Base-by-base conservation (phyloP, 1,140 invertebrate species). In the Episyrphus balteatus region DNA sequence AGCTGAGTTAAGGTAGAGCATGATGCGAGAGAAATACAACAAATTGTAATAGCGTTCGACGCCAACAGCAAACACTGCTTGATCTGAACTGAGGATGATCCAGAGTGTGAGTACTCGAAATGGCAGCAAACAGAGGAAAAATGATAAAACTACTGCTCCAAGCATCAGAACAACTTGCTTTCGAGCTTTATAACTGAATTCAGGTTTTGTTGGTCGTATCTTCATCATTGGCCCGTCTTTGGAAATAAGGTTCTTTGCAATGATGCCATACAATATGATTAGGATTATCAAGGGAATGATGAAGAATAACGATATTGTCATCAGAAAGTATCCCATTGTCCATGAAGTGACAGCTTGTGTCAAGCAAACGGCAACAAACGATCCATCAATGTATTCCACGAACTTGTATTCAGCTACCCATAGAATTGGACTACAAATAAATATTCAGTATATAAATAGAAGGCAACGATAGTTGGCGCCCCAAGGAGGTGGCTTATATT, bases 141-240 rank as follows among this genome's bases (percentile, higher is more conserved):
- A 95, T 11, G 86, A 84, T n/a, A 86, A 59, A 1, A 95, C 88
- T 0, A 96, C 90, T 2, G 88, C 86, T 5, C 83, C 87, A 11
- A 95, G 70, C 88, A 93, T 94, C 17, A 88, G 59, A 9, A 94
- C 86, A n/a, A 84, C 81, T 70, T 84, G 82, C 59, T 83, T 84
- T 39, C 82, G 74, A 46, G 83, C 83, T 51, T 75, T 78, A 19
- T 72, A 55, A 48, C 59, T 67, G 12, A 72, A 57, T 41, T 69
- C 70, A 47, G 66, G 70, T 53, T 73, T 72, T 19, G 61, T 65
- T 51, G 64, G 55, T 45, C 74, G 58, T 18, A 78, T 55, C n/a
- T 78, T 78, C 5, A 76, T 70, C 51, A 82, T 80, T 48, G 82
- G 75, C 18, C 76, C 74, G 9, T 83, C 79, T 59, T 85, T 83